Conservation (phyloP, 2,888 invertebrate genomes). For the Aleiodes testaceus region DNA sequence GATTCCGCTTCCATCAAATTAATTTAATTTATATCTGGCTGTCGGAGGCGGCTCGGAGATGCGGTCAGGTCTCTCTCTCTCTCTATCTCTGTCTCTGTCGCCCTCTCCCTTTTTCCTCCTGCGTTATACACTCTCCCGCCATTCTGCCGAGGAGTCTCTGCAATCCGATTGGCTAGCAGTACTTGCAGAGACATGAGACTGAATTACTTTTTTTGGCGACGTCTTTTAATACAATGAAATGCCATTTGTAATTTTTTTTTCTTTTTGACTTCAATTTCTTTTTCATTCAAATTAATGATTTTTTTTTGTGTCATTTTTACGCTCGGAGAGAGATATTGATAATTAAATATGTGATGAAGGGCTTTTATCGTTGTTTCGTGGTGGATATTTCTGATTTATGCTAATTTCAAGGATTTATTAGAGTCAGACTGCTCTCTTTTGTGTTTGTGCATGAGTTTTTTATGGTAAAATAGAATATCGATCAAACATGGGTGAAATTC, state of each 20-base stretch:
- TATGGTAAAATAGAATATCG: background rate
- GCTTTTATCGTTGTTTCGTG: background rate
- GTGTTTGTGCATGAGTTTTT: too few relatives aligned
- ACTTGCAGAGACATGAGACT: background rate
- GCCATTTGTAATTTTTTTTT: too few relatives aligned
- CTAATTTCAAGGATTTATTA: slow-evolving; percentile 10
- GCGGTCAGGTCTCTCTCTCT: slow-evolving; percentile 51
- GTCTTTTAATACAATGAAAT: too few relatives aligned
- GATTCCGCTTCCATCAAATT: slow-evolving; percentile 67
- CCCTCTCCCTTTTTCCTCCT: background rate
- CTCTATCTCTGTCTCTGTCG: slow-evolving; percentile 19
- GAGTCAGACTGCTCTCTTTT: background rate
- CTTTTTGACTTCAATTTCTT: too few relatives aligned
- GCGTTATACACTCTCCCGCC: background rate
- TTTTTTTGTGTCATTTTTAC: too few relatives aligned
- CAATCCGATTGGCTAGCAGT: slow-evolving; percentile 10
- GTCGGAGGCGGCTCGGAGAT: slow-evolving; percentile 60
- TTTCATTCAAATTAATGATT: too few relatives aligned
- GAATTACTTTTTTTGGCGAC: background rate
- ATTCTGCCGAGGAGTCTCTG: slow-evolving; percentile 1
- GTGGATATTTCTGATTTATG: background rate
- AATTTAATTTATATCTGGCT: slow-evolving; percentile 69
- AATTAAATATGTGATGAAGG: background rate
- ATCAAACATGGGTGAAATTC: slow-evolving; percentile 7
- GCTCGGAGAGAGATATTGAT: background rate